A percentile compares a stretch with the other conserved stretches of the same genome.
Conservation (phyloP, 2,888 invertebrate species). For the Boloria euphrosyne region DNA sequence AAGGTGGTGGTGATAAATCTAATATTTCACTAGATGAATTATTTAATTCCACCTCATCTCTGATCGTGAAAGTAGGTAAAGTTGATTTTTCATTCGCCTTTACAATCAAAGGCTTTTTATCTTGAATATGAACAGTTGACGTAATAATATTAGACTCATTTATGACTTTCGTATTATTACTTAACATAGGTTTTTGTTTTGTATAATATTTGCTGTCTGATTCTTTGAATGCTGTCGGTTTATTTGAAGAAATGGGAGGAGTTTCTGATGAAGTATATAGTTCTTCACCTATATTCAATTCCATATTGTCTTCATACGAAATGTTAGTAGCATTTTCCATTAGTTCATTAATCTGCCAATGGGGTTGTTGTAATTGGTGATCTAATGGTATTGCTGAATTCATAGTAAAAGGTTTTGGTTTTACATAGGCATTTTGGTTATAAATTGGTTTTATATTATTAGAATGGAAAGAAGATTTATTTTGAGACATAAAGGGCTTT, state of each 20-base stretch:
- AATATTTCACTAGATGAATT: conserved; percentile 69
- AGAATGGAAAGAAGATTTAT: conserved; percentile 61
- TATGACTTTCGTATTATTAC: conserved; percentile 42
- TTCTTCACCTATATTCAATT: conserved; percentile 75
- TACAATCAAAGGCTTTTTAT: conserved; percentile 72
- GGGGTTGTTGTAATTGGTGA: conserved; percentile 75
- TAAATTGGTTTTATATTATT: conserved; percentile 69
- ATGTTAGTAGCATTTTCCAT: conserved; percentile 67
- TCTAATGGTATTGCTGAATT: conserved; percentile 62
- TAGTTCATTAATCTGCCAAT: conserved; percentile 77
- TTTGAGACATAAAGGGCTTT: conserved; percentile 68
- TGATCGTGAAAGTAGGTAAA: conserved; percentile 61
- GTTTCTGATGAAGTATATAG: conserved; percentile 52
- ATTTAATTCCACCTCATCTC: conserved; percentile 56
- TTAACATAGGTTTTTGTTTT: conserved; percentile 5
- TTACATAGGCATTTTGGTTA: conserved; percentile 55
- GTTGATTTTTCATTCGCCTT: conserved; percentile 60
- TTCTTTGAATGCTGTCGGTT: conserved; percentile 40
- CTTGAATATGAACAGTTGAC: conserved; percentile 71
- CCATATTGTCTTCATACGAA: conserved; percentile 70
- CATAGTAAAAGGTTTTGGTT: conserved; percentile 73
- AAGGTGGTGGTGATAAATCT: conserved; percentile 78
- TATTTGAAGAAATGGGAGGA: conserved; percentile 49
- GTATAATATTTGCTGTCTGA: conserved; percentile 47
- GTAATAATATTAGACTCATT: conserved; percentile 75